Percentiles rank a stretch among this genome's conserved stretches.
Conservation (phyloP, 2,113 vertebrate genomes). For the Nothoprocta perdicaria region DNA sequence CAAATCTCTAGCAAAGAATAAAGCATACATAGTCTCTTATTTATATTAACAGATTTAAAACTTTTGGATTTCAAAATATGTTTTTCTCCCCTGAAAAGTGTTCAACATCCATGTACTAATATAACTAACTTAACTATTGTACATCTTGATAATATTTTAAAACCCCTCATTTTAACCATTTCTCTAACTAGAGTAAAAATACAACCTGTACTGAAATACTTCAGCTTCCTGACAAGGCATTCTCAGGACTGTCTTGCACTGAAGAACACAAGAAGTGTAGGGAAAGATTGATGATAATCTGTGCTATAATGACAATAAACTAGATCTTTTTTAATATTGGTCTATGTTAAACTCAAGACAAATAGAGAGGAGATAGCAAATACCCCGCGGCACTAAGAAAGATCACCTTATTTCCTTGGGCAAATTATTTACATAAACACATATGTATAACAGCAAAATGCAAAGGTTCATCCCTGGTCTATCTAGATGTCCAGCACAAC, state of each 20-base stretch:
- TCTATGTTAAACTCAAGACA: not conserved
- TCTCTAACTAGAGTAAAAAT: not conserved
- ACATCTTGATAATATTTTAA: not conserved
- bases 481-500: not conserved
- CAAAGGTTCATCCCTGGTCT: not conserved
- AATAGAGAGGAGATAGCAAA: not conserved
- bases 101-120: not conserved
- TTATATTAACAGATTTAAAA: not conserved
- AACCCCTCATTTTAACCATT: not conserved
- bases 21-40: not conserved
- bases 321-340: not conserved
- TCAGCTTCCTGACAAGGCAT: not conserved
- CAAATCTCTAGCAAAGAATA: not conserved
- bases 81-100: rapidly evolving
- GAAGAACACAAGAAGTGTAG: not conserved
- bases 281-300: not conserved
- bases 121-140: not conserved
- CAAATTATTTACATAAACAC: not conserved
- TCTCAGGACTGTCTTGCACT: not conserved
- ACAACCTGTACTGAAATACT: not conserved
- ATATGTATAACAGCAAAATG: not conserved
- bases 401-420: not conserved
- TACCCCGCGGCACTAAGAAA: not conserved
- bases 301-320: not conserved
- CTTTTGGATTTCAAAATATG: not conserved